Conservation (phyloP, 2,113 vertebrate species). For the Salvelinus sp. region DNA sequence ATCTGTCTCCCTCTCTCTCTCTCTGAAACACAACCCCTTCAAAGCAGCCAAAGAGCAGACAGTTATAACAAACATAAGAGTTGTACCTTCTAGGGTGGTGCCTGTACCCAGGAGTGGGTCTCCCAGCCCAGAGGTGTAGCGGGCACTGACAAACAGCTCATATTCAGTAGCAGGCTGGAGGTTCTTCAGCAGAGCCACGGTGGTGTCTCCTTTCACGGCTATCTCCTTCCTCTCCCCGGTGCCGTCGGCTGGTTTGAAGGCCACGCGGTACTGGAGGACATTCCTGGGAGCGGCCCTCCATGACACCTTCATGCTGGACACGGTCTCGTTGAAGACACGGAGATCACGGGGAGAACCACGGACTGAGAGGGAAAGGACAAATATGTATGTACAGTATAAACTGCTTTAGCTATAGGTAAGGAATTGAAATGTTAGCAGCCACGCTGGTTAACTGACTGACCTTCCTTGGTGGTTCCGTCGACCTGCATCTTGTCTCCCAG, state of each 20-base stretch:
- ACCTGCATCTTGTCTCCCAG: slow-evolving; percentile 76
- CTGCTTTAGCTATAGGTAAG: neutral
- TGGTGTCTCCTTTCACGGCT: slow-evolving; percentile 80
- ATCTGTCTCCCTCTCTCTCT: too few relatives aligned
- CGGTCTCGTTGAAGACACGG: slow-evolving; percentile 85
- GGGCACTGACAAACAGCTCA: slow-evolving; percentile 86
- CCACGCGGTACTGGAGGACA: slow-evolving; percentile 86
- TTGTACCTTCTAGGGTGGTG: slow-evolving; percentile 92
- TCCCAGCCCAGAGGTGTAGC: slow-evolving; percentile 86
- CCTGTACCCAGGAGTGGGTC: slow-evolving; percentile 87
- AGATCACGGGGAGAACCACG: slow-evolving; percentile 88
- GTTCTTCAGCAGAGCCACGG: slow-evolving; percentile 78
- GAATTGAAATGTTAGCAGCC: neutral
- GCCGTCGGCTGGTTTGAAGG: slow-evolving; percentile 81
- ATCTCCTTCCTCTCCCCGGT: slow-evolving; percentile 84
- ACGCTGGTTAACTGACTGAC: slow-evolving; percentile 59
- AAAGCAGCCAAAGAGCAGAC: too few relatives aligned
- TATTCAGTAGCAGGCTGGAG: slow-evolving; percentile 86
- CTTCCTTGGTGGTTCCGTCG: slow-evolving; percentile 94
- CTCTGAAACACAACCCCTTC: neutral
- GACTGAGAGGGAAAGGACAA: slow-evolving; percentile 67
- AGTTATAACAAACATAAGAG: too few relatives aligned
- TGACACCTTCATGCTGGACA: slow-evolving; percentile 85
- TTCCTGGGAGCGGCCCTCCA: slow-evolving; percentile 89
- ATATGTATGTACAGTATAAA: neutral